These are phyloP conservation scores for Oopsacas minuta DNA, from an alignment of 37 sponge, comb jelly and placozoan species.

Conservation along the genomic window DNA sequence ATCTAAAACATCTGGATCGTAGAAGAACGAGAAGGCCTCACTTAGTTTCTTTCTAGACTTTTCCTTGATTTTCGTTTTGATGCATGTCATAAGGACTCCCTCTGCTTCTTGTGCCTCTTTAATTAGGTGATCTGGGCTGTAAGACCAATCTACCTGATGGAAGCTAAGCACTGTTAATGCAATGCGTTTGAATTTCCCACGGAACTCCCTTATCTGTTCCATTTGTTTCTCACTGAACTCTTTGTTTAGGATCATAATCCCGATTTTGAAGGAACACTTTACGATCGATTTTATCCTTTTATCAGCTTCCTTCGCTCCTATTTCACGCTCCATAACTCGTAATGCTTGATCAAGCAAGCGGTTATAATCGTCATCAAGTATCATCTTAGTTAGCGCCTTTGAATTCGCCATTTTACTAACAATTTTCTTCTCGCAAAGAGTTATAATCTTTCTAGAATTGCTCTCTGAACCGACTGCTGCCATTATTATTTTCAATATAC, in stretches of 20 bases:
- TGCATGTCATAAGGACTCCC: neutral
- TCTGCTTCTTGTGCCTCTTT: slow-evolving; percentile 8
- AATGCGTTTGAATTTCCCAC: neutral
- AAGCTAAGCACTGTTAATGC: neutral
- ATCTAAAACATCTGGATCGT: neutral
- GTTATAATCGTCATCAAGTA: neutral
- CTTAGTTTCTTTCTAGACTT: neutral
- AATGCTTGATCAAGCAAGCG: neutral
- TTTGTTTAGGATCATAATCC: neutral
- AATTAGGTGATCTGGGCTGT: neutral
- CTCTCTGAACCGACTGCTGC: neutral
- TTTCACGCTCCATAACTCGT: neutral
- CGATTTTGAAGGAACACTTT: slow-evolving; percentile 7
- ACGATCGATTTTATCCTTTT: neutral
- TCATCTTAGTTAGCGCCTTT: neutral
- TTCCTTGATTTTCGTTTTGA: neutral
- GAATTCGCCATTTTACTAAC: neutral
- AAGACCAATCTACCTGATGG: neutral
- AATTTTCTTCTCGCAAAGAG: neutral
- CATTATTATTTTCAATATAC: neutral
- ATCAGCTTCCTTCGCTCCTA: neutral
- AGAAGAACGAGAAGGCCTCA: neutral
- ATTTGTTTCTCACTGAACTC: neutral
- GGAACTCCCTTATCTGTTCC: neutral
- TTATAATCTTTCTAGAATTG: neutral